Evolutionary conservation across 2,797 vertebrate genomes (phyloP), one percentile per base, ranked within the genome.

Genomic region (Amblyopsis hoosieri): DNA sequence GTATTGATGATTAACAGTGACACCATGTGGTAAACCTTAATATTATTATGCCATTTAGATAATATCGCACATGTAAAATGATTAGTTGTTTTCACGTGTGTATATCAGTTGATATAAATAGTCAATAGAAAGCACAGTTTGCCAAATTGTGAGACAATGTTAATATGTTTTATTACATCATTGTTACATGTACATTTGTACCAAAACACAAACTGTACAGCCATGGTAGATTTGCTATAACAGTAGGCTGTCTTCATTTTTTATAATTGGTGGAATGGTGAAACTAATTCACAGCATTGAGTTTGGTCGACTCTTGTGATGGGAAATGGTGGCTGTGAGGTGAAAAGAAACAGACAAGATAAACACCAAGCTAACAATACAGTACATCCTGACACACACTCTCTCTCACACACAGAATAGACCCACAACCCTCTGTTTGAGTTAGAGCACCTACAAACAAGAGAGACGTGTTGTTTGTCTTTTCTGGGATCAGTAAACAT

Each of bases 401-500:
- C 49, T 52, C 52, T 45, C 33, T 57, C 59, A 67, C 62, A 69
- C 69, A 60, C 76, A 78, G 71, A 74, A 17, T 37, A 63, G 67
- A 49, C 68, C 68, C 69, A 69, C 57, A 62, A 70, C 65, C 76
- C 69, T 62, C 23, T 92, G 87, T 93, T 91, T 92, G 88, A 88
- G 78, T 58, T 72, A 68, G 42, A 57, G 47, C 68, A 78, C 79
- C 77, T 72, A 81, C 87, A 89, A 89, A 90, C 87, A 92, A 88
- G 83, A 89, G 78, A 57, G 45, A 68, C 77, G 57, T 55, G 23
- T 80, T 89, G 90, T 93, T 93, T 93, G 92, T 91, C 90, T 92
- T 91, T 85, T 82, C 87, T 87, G 90, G 87, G 91, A 92, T 92
- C 82, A 69, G 92, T 92, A 93, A 93, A 93, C 91, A 92, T 92